Conservation (phyloP, 2,113 vertebrate species). For the Dicaeum eximium region DNA sequence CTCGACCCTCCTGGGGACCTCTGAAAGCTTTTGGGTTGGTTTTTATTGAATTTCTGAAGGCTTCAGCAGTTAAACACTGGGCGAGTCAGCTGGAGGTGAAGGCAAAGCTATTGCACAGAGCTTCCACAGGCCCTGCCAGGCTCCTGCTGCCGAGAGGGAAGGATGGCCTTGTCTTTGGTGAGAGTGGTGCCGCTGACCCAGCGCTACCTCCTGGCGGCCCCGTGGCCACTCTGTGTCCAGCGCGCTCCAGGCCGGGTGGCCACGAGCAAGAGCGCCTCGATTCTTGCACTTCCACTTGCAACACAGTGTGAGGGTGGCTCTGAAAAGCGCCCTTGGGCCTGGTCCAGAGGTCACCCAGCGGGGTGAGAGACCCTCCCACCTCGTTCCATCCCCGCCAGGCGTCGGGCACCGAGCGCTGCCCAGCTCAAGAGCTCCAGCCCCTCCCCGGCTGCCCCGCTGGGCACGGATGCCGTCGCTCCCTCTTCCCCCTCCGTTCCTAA, state of each 20-base stretch:
- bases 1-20: not conserved
- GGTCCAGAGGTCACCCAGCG: not conserved
- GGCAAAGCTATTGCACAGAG: constrained; percentile 30
- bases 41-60: not conserved
- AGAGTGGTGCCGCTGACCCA: not conserved
- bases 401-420: not conserved
- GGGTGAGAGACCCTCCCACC: not conserved
- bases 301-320: constrained; percentile 13
- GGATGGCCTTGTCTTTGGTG: constrained; percentile 67
- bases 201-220: not conserved
- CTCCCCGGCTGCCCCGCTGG: not conserved
- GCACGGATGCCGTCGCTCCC: not conserved
- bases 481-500: not conserved
- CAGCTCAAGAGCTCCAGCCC: not conserved
- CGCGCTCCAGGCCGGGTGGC: not conserved
- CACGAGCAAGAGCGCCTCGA: not conserved
- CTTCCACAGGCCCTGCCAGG: not conserved
- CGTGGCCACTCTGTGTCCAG: not conserved
- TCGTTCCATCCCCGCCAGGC: fast-evolving
- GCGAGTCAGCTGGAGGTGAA: not conserved
- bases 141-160: constrained; percentile 26
- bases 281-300: not conserved
- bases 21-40: not conserved
- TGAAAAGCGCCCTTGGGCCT: not conserved
- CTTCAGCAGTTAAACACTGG: not conserved